Base-by-base conservation (phyloP, 2,888 invertebrate species). In the Lithophane semibrunnea region DNA sequence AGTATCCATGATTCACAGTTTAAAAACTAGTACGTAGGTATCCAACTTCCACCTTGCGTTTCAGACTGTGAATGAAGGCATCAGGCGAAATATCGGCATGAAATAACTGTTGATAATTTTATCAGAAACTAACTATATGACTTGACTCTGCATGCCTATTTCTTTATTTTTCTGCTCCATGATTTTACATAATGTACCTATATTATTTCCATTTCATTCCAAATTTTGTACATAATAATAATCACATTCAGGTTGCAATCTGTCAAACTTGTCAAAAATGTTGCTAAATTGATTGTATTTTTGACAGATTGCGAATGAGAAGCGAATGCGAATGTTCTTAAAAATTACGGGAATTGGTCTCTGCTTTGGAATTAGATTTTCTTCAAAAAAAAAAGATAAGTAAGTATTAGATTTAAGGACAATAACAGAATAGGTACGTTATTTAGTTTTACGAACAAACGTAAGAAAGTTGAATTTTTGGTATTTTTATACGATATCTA, bases 21-120 rank as follows among this genome's bases (percentile, higher is more conserved):
- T 71, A n/a, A 58, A 61, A 68, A 58, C 58, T 54, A 18, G n/a
- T 52, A 16, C 58, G n/a, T 16, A 52, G 61, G 18, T 49, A 58
- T 42, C 29, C 42, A n/a, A 61, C 63, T 73, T 64, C 80, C 64
- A 58, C 69, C 12, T 72, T 49, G 77, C 42, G 69, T 37, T 68
- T 56, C 65, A 54, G 52, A 79, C 56, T 78, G 54, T 75, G 77
- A 86, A 79, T 86, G 82, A 79, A 42, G n/a, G 47, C 18, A 24
- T 16, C 54, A 24, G 16, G 13, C 21, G 21, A 49, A 77, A 77
- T 64, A 76, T 70, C 58, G 37, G 16, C 52, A 63, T 71, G 18
- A 80, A 80, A 77, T 78, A 79, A 56, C 24, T 58, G 44, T 67
- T 77, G 87, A 87, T 84, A 82, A 79, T 56, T 65, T 82, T 81